A percentile compares a stretch with the other conserved stretches of the same genome.
phyloP scores from a whole-genome alignment of 2,113 vertebrate genomes.

The Pelobates fuscus region DNA sequence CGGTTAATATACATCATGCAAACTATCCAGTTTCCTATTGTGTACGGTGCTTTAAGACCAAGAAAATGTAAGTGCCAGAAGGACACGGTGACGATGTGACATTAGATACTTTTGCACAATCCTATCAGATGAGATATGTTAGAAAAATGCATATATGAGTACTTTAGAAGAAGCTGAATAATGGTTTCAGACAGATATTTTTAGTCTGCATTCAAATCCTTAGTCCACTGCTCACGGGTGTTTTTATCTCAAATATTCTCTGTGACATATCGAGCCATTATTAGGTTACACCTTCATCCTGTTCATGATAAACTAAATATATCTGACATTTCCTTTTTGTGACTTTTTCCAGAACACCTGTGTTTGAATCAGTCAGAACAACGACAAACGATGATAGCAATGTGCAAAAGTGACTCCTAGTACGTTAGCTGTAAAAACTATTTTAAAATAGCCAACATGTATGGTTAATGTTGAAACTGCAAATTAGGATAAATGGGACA shows the following conservation, averaged over 20 bases:
- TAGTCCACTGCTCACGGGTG: not conserved
- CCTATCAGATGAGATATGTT: not conserved
- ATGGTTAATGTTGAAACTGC: constrained; percentile 26
- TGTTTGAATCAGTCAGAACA: constrained; percentile 6
- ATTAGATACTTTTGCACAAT: constrained; percentile 31
- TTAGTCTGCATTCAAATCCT: not conserved
- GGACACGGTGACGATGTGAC: not conserved
- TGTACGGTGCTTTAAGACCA: not conserved
- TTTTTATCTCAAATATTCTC: not conserved
- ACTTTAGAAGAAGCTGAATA: not conserved
- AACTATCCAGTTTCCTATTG: not conserved
- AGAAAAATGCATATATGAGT: not conserved
- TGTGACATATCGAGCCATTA: not conserved
- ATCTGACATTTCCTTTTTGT: constrained; percentile 31
- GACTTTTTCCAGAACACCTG: not conserved
- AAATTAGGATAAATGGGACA: not conserved
- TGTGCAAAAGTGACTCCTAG: constrained; percentile 19
- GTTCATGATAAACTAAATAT: constrained; percentile 27
- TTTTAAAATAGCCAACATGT: not conserved
- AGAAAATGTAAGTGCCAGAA: not conserved
- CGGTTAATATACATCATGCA: too few species aligned
- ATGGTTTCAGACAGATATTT: not conserved
- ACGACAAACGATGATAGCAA: constrained; percentile 6
- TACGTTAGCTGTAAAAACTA: constrained; percentile 10
- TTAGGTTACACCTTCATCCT: constrained; percentile 24